Evolutionary conservation across 1,140 invertebrate species (phyloP), one percentile per base, ranked within the genome.

Genomic region (Drosophila nigromelanica): DNA sequence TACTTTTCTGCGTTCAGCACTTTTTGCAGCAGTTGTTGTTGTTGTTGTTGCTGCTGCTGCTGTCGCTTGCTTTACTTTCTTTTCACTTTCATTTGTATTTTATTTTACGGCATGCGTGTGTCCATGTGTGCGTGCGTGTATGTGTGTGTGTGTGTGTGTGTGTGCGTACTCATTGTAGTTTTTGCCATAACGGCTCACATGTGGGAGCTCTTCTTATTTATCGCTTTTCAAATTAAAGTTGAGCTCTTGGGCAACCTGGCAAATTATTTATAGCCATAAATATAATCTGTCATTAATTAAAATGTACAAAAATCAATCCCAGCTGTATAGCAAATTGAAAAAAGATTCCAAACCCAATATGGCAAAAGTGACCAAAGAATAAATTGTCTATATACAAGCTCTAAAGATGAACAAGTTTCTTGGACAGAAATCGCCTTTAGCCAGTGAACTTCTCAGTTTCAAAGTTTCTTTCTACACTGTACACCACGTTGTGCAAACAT

Each of bases 1-100:
- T 87, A 87, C 82, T 87, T 87, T 87, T 83, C 83, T 89, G 83
- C 83, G 82, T 80, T 87, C 82, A 87, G 82, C 82, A 87, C 76
- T 87, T 87, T 87, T 89, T 79, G 75, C 68, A 86, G 81, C 85
- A 81, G 69, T 63, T 70, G 77, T 52, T 40, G 56, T 60, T 59
- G 39, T 50, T 48, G 69, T 56, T n/a, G n/a, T n/a, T n/a, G n/a
- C n/a, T n/a, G n/a, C n/a, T n/a, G n/a, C n/a, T n/a, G n/a, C n/a
- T n/a, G n/a, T n/a, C 51, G 77, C 72, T 83, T 83, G 76, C 70
- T 71, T 75, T 76, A 77, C 78, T 80, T 87, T 89, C 82, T 82
- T 79, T 89, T 87, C 82, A 83, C 83, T 89, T 87, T 87, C 82
- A 82, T 89, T 87, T 87, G 51, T 58, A 40, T 75, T 75, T 71